Evolutionary conservation across 2,113 vertebrate genomes (phyloP).

Genomic region (Dasypus novemcinctus): DNA sequence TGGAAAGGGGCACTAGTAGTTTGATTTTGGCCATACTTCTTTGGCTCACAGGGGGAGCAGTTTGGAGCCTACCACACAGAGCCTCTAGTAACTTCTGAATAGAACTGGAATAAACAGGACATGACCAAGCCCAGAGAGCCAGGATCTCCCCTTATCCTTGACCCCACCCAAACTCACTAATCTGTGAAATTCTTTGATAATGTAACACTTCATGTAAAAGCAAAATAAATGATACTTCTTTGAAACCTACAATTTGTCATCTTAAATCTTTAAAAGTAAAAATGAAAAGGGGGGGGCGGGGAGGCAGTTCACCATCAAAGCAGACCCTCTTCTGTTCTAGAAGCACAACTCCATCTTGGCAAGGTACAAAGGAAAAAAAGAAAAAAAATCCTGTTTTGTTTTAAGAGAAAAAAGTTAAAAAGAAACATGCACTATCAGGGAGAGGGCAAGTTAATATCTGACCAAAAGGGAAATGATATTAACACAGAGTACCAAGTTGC

Average conservation of each 20-base stretch:
- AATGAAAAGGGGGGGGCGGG: neutral
- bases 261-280: neutral
- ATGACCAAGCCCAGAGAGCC: neutral
- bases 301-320: neutral
- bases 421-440: neutral
- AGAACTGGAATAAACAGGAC: neutral
- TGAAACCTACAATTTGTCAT: neutral
- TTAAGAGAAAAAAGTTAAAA: neutral
- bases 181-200: neutral
- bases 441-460: neutral
- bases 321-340: neutral
- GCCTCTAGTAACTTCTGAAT: neutral
- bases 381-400: neutral
- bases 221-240: neutral
- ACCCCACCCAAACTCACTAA: neutral
- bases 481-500: neutral
- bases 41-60: neutral
- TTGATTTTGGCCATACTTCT: neutral
- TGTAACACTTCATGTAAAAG: neutral
- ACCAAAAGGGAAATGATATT: neutral
- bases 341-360: neutral
- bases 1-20: neutral
- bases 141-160: neutral
- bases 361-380: neutral
- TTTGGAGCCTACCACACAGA: neutral